phyloP scores from a whole-genome alignment of 2,113 vertebrate species.

The Passer domesticus region DNA sequence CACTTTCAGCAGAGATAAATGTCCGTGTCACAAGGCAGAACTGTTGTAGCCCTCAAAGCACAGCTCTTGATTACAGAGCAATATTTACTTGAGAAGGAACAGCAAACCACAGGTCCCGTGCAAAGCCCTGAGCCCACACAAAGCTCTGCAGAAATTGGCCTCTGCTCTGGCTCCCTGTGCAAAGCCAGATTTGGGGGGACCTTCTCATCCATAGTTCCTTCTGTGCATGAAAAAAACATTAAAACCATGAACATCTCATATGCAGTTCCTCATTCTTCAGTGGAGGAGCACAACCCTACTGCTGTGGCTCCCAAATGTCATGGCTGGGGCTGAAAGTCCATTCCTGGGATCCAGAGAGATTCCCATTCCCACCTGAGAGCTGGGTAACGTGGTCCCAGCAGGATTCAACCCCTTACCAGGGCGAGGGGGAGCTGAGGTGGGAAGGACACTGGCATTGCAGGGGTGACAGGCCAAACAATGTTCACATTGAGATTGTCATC shows the following conservation, averaged over 20 bases:
- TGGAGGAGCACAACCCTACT: neutral
- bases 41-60: neutral
- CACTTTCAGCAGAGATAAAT: neutral
- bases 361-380: neutral
- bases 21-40: neutral
- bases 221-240: neutral
- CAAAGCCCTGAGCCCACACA: neutral
- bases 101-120: neutral
- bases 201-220: neutral
- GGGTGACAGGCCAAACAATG: neutral
- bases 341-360: neutral
- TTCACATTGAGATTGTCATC: no score
- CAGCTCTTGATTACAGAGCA: neutral
- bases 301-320: neutral
- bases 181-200: neutral
- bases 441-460: neutral
- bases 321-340: neutral
- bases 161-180: neutral
- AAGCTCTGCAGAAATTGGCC: neutral
- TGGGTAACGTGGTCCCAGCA: fast-evolving
- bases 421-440: no score
- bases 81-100: neutral
- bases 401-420: neutral
- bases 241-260: fast-evolving
- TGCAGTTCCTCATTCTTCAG: neutral